Conservation (phyloP, 2,888 invertebrate species). For the Euphydryas editha region DNA sequence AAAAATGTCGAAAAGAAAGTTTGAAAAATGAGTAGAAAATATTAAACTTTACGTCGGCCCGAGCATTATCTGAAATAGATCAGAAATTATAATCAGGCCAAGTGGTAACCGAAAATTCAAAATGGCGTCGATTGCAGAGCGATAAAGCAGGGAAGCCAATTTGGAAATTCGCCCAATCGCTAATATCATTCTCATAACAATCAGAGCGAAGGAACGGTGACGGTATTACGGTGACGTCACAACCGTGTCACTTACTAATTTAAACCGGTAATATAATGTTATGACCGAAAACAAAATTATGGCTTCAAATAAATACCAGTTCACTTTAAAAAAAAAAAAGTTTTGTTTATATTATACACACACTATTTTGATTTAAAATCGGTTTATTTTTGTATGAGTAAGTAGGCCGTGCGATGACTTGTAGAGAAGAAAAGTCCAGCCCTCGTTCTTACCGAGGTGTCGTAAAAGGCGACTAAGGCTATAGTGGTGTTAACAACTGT, state of each 20-base stretch:
- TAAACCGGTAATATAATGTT: not conserved
- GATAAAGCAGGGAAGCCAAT: conserved; percentile 44
- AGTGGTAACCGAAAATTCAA: conserved; percentile 40
- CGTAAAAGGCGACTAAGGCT: no score
- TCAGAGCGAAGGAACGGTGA: conserved; percentile 20
- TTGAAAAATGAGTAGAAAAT: not conserved
- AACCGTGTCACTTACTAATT: not conserved
- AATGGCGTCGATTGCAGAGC: conserved; percentile 42
- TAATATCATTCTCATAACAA: conserved; percentile 40
- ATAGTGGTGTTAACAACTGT: no score
- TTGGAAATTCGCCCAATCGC: conserved; percentile 47
- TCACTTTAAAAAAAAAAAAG: no score
- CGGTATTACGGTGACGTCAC: conserved; percentile 9
- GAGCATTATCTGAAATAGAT: conserved; percentile 20
- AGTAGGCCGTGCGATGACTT: no score
- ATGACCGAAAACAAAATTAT: no score
- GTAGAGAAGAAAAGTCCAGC: no score
- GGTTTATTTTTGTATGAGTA: no score
- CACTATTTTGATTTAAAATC: no score
- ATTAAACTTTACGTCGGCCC: not conserved
- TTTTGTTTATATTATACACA: no score
- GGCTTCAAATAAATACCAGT: no score
- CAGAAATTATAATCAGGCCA: conserved; percentile 30
- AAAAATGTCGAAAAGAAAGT: not conserved
- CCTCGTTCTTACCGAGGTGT: no score